Conservation (phyloP, 2,888 invertebrate species). For the Hetaerina titia region DNA sequence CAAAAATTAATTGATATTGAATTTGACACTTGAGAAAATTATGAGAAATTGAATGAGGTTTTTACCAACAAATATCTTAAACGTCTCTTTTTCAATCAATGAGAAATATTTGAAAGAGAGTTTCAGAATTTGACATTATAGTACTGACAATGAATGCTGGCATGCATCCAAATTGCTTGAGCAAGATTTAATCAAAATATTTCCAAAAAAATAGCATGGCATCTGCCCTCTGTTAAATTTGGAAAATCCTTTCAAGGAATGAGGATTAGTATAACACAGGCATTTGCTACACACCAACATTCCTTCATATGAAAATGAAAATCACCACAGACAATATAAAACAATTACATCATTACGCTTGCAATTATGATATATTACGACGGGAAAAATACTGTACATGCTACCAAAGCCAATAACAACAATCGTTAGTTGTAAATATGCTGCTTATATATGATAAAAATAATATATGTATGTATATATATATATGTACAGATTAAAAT, state of each 20-base stretch:
- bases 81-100: not conserved
- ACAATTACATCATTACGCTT: constrained; percentile 54
- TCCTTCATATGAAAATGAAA: constrained; percentile 34
- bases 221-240: constrained; percentile 13
- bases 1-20: too few relatives aligned
- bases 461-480: constrained; percentile 22
- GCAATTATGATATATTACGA: constrained; percentile 40
- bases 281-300: constrained; percentile 61
- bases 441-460: constrained; percentile 19
- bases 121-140: not conserved
- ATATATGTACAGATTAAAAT: constrained; percentile 48
- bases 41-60: too few relatives aligned
- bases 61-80: too few relatives aligned
- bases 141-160: constrained; percentile 31
- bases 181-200: not conserved
- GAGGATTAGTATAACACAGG: constrained; percentile 32
- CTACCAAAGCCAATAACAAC: constrained; percentile 57
- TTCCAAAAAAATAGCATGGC: not conserved
- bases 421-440: constrained; percentile 18
- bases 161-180: constrained; percentile 46
- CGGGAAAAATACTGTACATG: constrained; percentile 60
- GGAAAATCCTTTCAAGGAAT: constrained; percentile 44
- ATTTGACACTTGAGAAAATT: too few relatives aligned
- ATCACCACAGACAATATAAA: constrained; percentile 53
- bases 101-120: not conserved